A percentile compares a stretch with the other conserved stretches of the same genome.
These are phyloP conservation scores for Isaurus tuberculatus DNA, from an alignment of 92 coral and sea anemone species.

Conservation along the genomic window DNA sequence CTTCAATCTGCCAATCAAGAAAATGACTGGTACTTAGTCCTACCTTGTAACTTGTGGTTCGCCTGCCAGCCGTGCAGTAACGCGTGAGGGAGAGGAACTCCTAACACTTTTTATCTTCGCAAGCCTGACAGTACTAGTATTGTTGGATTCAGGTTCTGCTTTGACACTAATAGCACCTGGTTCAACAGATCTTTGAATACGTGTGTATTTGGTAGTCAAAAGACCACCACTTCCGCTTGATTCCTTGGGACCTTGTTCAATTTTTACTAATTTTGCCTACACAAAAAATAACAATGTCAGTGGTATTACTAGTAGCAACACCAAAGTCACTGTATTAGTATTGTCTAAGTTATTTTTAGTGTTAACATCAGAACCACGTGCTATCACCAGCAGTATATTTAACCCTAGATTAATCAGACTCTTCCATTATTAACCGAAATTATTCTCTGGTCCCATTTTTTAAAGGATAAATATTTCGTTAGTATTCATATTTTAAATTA, in stretches of 20 bases:
- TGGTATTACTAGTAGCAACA: neutral
- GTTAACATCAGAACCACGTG: too few relatives aligned
- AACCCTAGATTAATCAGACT: too few relatives aligned
- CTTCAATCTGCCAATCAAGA: neutral
- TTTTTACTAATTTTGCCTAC: constrained; percentile 38
- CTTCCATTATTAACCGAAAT: too few relatives aligned
- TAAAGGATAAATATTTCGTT: too few relatives aligned
- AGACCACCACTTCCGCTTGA: neutral
- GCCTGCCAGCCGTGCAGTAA: constrained; percentile 40
- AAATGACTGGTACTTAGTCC: neutral
- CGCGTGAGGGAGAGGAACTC: neutral
- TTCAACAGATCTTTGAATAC: constrained; percentile 22
- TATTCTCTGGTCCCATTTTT: too few relatives aligned
- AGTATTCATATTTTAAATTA: too few relatives aligned
- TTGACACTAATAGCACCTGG: constrained; percentile 15
- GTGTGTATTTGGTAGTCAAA: constrained; percentile 31
- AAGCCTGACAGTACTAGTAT: neutral
- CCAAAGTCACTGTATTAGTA: too few relatives aligned
- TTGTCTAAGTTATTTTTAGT: too few relatives aligned
- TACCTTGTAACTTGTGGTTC: constrained; percentile 22
- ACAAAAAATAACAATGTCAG: neutral
- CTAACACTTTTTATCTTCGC: constrained; percentile 12
- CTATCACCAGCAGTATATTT: too few relatives aligned
- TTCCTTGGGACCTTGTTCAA: constrained; percentile 25
- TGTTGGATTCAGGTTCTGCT: neutral